These are phyloP conservation scores for Drosophila ficusphila DNA, from an alignment of 1,140 invertebrate species.

Conservation along the genomic window DNA sequence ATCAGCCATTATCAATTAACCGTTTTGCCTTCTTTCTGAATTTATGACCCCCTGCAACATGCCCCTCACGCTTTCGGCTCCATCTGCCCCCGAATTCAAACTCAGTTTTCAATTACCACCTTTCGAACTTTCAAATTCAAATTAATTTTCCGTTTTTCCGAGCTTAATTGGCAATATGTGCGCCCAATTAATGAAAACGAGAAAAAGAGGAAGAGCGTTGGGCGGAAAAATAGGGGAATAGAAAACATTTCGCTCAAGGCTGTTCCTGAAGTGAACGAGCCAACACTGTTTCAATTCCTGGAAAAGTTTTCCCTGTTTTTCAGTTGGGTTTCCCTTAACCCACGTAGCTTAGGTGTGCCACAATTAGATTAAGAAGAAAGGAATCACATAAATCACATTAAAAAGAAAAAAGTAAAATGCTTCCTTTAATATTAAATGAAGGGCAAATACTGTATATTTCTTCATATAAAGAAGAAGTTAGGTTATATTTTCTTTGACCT, in stretches of 20 bases:
- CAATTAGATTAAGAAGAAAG: no score
- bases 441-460: no score
- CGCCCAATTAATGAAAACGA: slow-evolving; percentile 64
- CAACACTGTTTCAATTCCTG: slow-evolving; percentile 39
- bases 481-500: no score
- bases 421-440: no score
- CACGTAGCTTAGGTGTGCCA: no score
- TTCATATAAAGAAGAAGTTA: no score
- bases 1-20: slow-evolving; percentile 76
- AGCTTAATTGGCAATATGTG: slow-evolving; percentile 77
- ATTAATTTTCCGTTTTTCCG: slow-evolving; percentile 78
- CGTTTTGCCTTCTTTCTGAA: slow-evolving; percentile 56
- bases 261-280: slow-evolving; percentile 40
- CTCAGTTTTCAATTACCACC: slow-evolving; percentile 72
- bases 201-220: slow-evolving; percentile 30
- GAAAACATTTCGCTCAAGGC: slow-evolving; percentile 21
- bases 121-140: slow-evolving; percentile 62
- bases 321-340: slow-evolving; percentile 3
- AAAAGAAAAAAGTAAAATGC: no score
- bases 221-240: slow-evolving; percentile 22
- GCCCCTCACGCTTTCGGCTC: not conserved
- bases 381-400: no score
- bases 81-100: slow-evolving; percentile 23
- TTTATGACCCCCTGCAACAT: slow-evolving; percentile 48
- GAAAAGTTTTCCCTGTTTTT: slow-evolving; percentile 56